Base-by-base conservation (phyloP, 1,140 invertebrate species). In the Gerris buenoi region DNA sequence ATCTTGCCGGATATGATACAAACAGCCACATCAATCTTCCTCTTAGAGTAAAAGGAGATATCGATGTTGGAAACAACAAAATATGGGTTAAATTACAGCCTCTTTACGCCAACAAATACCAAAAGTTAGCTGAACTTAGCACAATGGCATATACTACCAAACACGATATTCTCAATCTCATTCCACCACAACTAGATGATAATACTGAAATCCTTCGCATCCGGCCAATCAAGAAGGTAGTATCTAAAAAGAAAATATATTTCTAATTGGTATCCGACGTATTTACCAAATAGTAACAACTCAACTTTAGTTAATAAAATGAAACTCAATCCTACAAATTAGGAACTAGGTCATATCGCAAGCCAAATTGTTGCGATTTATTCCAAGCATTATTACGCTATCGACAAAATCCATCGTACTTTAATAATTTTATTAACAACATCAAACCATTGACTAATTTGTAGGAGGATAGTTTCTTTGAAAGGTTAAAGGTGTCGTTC, bases 1-100 rank as follows among this genome's bases (percentile, higher is more conserved):
- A 85, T 67, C 73, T 80, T 23, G 78, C 81, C n/a, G 86, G 85
- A 69, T 73, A 82, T 2, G 81, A 86, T 25, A 81, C 76, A 67
- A 82, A 83, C 68, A 22, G 80, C 0, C 82, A 86, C 68, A 0
- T 83, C 0, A 73, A 83, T 69, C 10, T 84, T 13, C 84, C 86
- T 23, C 13, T 82, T 27, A 75, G 77, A 33, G 65, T 75, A 33
- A 71, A 77, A 56, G 57, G 80, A 10, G 68, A 81, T 64, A 68
- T 79, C 27, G 79, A 85, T 70, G 14, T 75, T 56, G 68, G 77
- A n/a, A 76, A 80, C 64, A 75, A 76, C 1, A 67, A 82, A 33
- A 46, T 79, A 2, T 71, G 77, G 65, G 56, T 82, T 2, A 75
- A 78, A 71, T 18, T 84, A 1, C 72, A 78, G 68, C 80, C 81